Evolutionary conservation across 1,140 invertebrate species (phyloP).

Genomic region (Drosophila simulans): DNA sequence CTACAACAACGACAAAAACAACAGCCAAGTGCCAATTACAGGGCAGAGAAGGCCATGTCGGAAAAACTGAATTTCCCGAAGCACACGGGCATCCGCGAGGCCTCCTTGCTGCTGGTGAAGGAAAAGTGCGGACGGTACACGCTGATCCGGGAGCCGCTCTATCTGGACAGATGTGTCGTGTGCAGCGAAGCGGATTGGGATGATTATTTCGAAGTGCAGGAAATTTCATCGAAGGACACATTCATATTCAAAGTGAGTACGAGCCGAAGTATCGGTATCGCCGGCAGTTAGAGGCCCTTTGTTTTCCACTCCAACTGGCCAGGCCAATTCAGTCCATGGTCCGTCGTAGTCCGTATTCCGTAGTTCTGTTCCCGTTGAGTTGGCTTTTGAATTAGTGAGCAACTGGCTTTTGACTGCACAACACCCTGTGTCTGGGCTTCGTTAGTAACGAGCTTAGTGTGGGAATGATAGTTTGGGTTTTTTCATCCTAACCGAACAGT

Average conservation of each 20-base stretch:
- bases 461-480: constrained; percentile 29
- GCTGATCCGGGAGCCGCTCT: constrained; percentile 94
- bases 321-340: constrained; percentile 20
- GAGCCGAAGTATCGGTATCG: constrained; percentile 10
- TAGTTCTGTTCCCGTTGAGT: constrained; percentile 64
- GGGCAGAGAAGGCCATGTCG: constrained; percentile 84
- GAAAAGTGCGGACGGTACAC: constrained; percentile 96
- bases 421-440: constrained; percentile 71
- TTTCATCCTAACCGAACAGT: constrained; percentile 4
- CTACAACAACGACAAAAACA: constrained; percentile 43
- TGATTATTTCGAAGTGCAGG: constrained; percentile 98
- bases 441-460: constrained; percentile 58
- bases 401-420: constrained; percentile 75
- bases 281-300: constrained; percentile 18
- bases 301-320: constrained; percentile 51
- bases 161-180: constrained; percentile 95
- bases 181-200: constrained; percentile 94
- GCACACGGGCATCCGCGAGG: constrained; percentile 92
- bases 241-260: constrained; percentile 95
- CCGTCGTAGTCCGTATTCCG: constrained; percentile 11
- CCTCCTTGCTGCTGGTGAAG: constrained; percentile 93
- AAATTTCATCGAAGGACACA: constrained; percentile 95
- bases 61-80: constrained; percentile 86
- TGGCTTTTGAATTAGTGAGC: constrained; percentile 75
- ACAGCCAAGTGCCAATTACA: constrained; percentile 86